Percentiles rank a stretch among this genome's conserved stretches.
Evolutionary conservation across 2,888 invertebrate genomes (phyloP).

Genomic region (Epinotia demarniana): DNA sequence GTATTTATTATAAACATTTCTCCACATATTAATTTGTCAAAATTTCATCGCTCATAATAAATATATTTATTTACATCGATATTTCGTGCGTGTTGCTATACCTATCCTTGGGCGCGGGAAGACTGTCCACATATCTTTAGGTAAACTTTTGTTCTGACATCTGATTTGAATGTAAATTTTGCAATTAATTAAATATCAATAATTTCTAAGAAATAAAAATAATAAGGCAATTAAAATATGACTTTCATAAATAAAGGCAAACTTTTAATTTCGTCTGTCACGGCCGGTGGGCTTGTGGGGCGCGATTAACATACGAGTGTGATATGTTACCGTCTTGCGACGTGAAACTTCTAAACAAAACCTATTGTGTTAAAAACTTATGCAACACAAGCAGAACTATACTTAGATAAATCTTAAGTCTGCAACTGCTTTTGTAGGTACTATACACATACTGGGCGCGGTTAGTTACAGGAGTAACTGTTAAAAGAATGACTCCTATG

Average conservation of each 20-base stretch:
- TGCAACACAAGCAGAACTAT: conserved; percentile 50
- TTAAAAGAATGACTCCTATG: neutral
- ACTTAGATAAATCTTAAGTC: conserved; percentile 1
- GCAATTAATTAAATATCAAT: conserved; percentile 31
- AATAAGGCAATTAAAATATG: conserved; percentile 36
- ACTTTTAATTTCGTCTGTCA: conserved; percentile 64
- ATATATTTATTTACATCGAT: neutral
- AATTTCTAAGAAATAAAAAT: conserved; percentile 22
- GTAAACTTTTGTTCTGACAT: neutral
- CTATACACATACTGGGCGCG: neutral
- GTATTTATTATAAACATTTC: neutral
- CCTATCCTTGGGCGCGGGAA: neutral
- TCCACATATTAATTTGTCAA: neutral
- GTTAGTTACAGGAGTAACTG: neutral
- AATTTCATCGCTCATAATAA: neutral
- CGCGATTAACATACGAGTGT: conserved; percentile 62
- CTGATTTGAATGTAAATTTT: conserved; percentile 18
- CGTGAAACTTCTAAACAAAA: conserved; percentile 58
- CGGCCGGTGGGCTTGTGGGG: conserved; percentile 67
- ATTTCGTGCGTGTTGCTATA: neutral
- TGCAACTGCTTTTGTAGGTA: neutral
- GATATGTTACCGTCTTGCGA: conserved; percentile 52
- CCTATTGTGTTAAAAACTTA: conserved; percentile 62
- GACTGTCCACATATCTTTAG: neutral
- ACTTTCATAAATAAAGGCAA: conserved; percentile 43